Base-by-base conservation (phyloP, 1,140 invertebrate species). In the Adelges cooleyi region DNA sequence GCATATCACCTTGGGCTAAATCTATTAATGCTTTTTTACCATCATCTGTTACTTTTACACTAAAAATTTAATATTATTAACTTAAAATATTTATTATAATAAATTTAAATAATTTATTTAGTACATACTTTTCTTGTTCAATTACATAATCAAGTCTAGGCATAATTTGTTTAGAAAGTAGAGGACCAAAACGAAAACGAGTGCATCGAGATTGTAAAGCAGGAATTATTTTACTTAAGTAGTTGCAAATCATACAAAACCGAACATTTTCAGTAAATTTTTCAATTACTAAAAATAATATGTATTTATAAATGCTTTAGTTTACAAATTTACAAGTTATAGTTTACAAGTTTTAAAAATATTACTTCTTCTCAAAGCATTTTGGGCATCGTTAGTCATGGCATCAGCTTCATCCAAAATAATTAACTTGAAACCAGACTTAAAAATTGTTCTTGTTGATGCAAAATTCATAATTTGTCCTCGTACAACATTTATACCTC, bases 361-460 rank as follows among this genome's bases (percentile, higher is more conserved):
- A 50, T 50, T 80, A 93, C 91, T 93, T 84, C 96, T 85, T 70
- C 95, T 81, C 2, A 99, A 78, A 29, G 96, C 95, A 84, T 98
- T 98, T 76, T 99, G 97, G 3, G 97, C 97, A 85, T 99, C 95
- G 74, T 93, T 91, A 3, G 97, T 99, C 97, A 99, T 99, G 2
- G 96, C 93, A 83, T 99, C 97, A 10, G 96, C 96, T 82, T 99
- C 97, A 83, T 99, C 97, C 11, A 99, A 76, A 70, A 99, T 98
- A 46, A 99, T 92, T 13, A 99, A 78, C 76, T 99, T 99, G 69
- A 92, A 95, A 3, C 90, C 89, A 59, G 85, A 85, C 77, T 86
- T 93, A 73, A 97, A 96, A 71, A 99, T 91, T 9, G 92, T 95
- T 73, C 89, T 84, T n/a, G 94, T 98, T 67, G 91, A 93, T 1